Evolutionary conservation across 2,113 vertebrate species (phyloP), one percentile per base, ranked within the genome.

Genomic region (Sarotherodon lohbergeri): DNA sequence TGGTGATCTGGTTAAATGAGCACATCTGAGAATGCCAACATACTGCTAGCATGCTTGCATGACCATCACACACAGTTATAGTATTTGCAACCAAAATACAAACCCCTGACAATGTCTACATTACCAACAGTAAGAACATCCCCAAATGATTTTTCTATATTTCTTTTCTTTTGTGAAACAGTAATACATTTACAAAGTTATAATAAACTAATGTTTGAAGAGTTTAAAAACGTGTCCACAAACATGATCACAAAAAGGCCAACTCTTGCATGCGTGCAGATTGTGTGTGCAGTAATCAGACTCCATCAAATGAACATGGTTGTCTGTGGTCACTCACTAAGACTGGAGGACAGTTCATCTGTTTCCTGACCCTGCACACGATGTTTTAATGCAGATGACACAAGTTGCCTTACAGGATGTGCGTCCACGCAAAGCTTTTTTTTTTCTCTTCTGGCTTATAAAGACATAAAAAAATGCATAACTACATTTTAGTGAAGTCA

Each of bases 311-410:
- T 78, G 66, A 85, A 82, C 57, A 85, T 43, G n/a, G 54, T 78
- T 16, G 54, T 86, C 87, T 81, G 7, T 71, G 61, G 56, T 83
- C 79, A 59, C 82, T 89, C 85, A 68, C 27, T 48, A 50, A 34
- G 41, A 27, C 85, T 86, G 8, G 39, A 52, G 83, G 88, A 90
- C 68, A 71, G 83, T 86, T 87, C 84, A 36, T 63, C 78, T 79
- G 14, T 82, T 86, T 27, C 56, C 27, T 29, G 36, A 59, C 56
- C 36, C 73, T 78, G 46, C 29, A 27, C 34, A 63, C 55, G 39
- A 86, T 54, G 81, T 68, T 78, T 57, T 59, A 80, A 86, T 80
- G 24, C 86, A 86, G 52, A 80, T 90, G 90, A 93, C 88, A 91
- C 55, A 39, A 81, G 46, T 2, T 2, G 1, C 46, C 46, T 52